Conservation (phyloP, 2,113 vertebrate genomes). For the Cebidichthys violaceus region DNA sequence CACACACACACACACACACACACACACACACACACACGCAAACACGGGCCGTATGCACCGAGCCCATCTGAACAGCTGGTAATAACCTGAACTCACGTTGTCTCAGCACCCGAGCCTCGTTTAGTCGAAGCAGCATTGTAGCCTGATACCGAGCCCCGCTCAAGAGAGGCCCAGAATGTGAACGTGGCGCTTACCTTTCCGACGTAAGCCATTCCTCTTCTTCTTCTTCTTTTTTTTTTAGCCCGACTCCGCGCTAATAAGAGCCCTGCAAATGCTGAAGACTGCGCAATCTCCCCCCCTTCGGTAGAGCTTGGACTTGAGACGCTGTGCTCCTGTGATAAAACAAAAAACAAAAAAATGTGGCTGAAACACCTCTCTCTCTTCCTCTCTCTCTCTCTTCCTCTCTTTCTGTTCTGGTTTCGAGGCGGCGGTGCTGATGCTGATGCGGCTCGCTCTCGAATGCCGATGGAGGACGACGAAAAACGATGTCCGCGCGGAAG, state of each 20-base stretch:
- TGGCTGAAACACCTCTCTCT: slow-evolving; percentile 51
- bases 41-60: slow-evolving; percentile 34
- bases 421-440: slow-evolving; percentile 68
- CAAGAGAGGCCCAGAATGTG: slow-evolving; percentile 62
- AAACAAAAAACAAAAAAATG: slow-evolving; percentile 18
- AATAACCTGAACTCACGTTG: slow-evolving; percentile 69
- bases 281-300: slow-evolving; percentile 62
- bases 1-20: slow-evolving; percentile 6
- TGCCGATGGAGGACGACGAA: slow-evolving; percentile 69
- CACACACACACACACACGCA: slow-evolving; percentile 7
- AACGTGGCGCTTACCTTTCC: slow-evolving; percentile 79
- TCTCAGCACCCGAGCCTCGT: slow-evolving; percentile 46
- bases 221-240: slow-evolving; percentile 18
- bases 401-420: slow-evolving; percentile 39
- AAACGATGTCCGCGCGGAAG: slow-evolving; percentile 39
- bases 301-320: slow-evolving; percentile 55
- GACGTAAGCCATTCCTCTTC: slow-evolving; percentile 77
- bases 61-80: slow-evolving; percentile 70
- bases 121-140: slow-evolving; percentile 43
- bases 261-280: slow-evolving; percentile 66
- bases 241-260: slow-evolving; percentile 75
- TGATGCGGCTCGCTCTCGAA: slow-evolving; percentile 64
- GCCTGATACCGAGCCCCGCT: slow-evolving; percentile 34
- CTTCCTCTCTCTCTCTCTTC: neutral
- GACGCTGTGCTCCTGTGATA: slow-evolving; percentile 56